phyloP scores from a whole-genome alignment of 2,888 invertebrate species.

The Cotesia congregata region DNA sequence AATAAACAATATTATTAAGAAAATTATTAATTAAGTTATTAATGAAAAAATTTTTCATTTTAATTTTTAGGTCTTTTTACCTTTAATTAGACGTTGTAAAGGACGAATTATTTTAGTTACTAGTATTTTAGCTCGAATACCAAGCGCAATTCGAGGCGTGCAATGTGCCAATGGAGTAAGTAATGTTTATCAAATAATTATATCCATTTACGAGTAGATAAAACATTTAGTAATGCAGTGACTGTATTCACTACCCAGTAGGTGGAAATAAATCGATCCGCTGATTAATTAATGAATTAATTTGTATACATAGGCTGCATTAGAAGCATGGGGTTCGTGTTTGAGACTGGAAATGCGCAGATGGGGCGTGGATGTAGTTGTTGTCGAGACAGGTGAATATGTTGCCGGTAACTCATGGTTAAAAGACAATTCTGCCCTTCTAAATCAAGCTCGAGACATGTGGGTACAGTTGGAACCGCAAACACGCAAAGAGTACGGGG shows the following conservation, averaged over 20 bases:
- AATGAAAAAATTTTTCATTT: conserved; percentile 54
- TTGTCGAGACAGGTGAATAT: conserved; percentile 88
- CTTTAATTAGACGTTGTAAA: conserved; percentile 82
- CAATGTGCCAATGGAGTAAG: conserved; percentile 78
- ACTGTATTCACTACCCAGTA: too few species aligned
- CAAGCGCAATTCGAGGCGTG: conserved; percentile 85
- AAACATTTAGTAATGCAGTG: not conserved
- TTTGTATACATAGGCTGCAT: conserved; percentile 76
- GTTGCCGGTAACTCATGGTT: conserved; percentile 86
- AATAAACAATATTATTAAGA: too few species aligned
- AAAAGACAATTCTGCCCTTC: conserved; percentile 75
- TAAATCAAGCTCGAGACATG: conserved; percentile 84
- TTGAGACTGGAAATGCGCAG: conserved; percentile 84
- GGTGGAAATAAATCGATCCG: too few species aligned
- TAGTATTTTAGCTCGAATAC: conserved; percentile 84
- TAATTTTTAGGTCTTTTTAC: conserved; percentile 81
- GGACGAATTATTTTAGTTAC: conserved; percentile 86
- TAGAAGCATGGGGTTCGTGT: conserved; percentile 86
- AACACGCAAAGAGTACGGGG: conserved; percentile 82
- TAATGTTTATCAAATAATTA: conserved; percentile 4
- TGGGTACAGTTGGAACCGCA: conserved; percentile 85
- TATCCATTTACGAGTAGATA: not conserved
- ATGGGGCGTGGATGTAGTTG: conserved; percentile 85
- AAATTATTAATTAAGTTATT: not conserved
- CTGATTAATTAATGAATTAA: not conserved